These are phyloP conservation scores for Ligdia adustata DNA, from an alignment of 2,888 invertebrate species.

Conservation along the genomic window DNA sequence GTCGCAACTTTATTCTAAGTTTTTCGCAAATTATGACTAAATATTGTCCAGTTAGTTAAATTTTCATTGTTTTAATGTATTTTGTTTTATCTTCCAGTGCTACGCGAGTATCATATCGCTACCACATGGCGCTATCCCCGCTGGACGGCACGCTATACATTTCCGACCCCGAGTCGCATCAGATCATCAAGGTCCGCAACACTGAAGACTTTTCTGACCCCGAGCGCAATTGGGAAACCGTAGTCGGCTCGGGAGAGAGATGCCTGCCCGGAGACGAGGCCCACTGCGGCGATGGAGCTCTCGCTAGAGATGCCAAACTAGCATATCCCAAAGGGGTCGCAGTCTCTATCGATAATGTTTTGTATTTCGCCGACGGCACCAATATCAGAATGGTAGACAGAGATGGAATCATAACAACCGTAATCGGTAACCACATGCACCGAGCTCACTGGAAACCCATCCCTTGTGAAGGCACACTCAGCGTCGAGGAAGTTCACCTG, in stretches of 20 bases:
- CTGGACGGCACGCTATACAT: constrained; percentile 97
- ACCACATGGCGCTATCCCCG: constrained; percentile 98
- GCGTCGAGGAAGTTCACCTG: constrained; percentile 96
- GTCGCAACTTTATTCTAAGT: neutral
- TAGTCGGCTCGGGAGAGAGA: constrained; percentile 97
- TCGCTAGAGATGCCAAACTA: constrained; percentile 96
- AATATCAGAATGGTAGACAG: constrained; percentile 96
- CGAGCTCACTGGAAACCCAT: constrained; percentile 97
- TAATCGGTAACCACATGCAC: constrained; percentile 96
- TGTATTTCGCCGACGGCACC: constrained; percentile 98
- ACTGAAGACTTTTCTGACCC: constrained; percentile 93
- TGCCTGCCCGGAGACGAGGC: constrained; percentile 97
- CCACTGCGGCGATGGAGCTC: constrained; percentile 97
- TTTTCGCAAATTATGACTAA: neutral
- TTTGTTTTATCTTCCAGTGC: constrained; percentile 85
- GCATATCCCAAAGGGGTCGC: constrained; percentile 98
- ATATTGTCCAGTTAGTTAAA: neutral
- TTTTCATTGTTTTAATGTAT: too few relatives aligned
- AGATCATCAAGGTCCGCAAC: constrained; percentile 94
- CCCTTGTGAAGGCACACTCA: constrained; percentile 95
- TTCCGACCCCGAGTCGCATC: constrained; percentile 97
- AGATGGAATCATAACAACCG: constrained; percentile 95
- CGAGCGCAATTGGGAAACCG: constrained; percentile 96
- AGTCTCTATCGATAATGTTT: constrained; percentile 94
- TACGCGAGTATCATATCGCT: constrained; percentile 96